Evolutionary conservation across 1,140 invertebrate genomes (phyloP).

Genomic region (Trinorchestia longiramus): DNA sequence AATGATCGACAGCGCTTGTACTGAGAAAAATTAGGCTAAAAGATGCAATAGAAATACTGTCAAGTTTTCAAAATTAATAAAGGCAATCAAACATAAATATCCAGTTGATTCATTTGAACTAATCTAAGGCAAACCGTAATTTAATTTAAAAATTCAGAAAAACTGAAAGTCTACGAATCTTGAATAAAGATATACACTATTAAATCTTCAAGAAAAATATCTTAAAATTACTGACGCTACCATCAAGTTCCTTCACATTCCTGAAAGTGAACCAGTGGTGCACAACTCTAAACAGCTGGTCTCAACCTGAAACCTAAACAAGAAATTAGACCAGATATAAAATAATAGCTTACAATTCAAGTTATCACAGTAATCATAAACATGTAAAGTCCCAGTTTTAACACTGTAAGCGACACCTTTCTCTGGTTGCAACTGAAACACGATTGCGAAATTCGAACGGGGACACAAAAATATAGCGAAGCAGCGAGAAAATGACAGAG

Average conservation of each 20-base stretch:
- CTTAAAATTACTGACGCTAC: neutral
- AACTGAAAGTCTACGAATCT: neutral
- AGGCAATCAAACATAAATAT: neutral
- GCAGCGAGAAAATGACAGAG: neutral
- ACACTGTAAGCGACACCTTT: neutral
- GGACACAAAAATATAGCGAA: neutral
- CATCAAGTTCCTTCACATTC: neutral
- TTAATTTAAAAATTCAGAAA: neutral
- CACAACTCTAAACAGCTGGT: neutral
- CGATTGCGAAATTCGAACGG: neutral
- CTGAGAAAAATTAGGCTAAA: neutral
- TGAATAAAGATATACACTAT: neutral
- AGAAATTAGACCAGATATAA: neutral
- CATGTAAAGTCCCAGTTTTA: neutral
- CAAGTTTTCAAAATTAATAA: neutral
- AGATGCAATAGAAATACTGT: neutral
- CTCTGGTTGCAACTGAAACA: neutral
- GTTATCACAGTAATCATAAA: neutral
- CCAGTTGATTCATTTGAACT: neutral
- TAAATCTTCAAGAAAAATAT: neutral
- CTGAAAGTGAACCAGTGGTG: neutral
- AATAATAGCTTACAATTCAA: neutral
- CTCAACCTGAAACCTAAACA: neutral
- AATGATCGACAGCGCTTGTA: neutral
- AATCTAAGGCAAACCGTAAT: neutral